A percentile compares a stretch with the other conserved stretches of the same genome.
Evolutionary conservation across 2,888 invertebrate species (phyloP).

Genomic region (Caenorhabditis sp.): DNA sequence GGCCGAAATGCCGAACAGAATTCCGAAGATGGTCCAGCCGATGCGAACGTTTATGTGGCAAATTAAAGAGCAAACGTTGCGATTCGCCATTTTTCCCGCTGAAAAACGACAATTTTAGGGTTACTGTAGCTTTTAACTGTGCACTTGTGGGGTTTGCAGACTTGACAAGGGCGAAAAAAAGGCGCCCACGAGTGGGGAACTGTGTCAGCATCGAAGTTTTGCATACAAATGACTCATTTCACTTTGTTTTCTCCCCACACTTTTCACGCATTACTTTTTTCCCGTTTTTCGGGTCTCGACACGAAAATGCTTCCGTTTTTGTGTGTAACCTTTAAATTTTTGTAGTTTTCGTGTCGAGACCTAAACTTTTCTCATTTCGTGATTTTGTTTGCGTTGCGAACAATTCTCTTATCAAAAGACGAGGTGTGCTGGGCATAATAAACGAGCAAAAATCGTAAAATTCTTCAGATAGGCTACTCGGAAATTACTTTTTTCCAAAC

Average conservation of each 20-base stretch:
- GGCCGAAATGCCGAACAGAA: constrained; percentile 43
- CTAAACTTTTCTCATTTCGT: no score
- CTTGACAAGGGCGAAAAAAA: neutral
- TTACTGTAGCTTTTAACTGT: neutral
- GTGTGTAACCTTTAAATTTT: no score
- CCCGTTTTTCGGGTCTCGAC: constrained; percentile 12
- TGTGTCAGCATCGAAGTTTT: no score
- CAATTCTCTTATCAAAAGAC: no score
- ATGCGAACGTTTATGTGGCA: constrained; percentile 51
- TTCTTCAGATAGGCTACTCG: no score
- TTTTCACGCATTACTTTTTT: no score
- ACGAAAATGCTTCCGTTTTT: neutral
- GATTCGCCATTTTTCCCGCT: constrained; percentile 14
- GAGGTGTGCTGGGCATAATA: no score
- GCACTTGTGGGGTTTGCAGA: neutral
- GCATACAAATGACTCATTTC: constrained; percentile 25
- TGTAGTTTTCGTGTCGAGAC: no score
- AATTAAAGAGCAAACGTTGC: constrained; percentile 20
- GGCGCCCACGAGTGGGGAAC: no score
- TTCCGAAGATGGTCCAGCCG: constrained; percentile 47
- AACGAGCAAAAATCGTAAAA: no score
- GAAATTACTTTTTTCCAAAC: no score
- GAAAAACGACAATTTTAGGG: neutral
- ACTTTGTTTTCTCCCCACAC: constrained; percentile 25
- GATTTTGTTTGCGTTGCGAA: no score